These are phyloP conservation scores for Nomada hirtipes DNA, from an alignment of 2,888 invertebrate species.

Conservation along the genomic window DNA sequence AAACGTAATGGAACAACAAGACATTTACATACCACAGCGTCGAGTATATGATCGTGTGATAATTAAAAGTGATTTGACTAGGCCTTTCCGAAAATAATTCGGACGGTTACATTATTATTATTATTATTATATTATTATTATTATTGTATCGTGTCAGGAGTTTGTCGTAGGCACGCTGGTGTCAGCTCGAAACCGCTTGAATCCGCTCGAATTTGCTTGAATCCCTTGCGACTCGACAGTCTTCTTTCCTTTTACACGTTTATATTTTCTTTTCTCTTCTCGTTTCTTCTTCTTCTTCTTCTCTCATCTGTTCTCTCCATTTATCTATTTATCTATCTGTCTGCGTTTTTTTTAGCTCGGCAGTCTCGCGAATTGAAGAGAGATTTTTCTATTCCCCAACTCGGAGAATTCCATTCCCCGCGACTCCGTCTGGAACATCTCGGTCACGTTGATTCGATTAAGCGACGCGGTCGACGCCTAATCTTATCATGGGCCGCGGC, in stretches of 20 bases:
- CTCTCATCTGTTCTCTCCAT: neutral
- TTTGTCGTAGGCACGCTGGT: slow-evolving; percentile 32
- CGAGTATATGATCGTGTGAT: slow-evolving; percentile 81
- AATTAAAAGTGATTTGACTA: slow-evolving; percentile 83
- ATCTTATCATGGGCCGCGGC: slow-evolving; percentile 74
- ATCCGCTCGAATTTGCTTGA: neutral
- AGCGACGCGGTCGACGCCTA: slow-evolving; percentile 81
- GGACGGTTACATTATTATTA: slow-evolving; percentile 43
- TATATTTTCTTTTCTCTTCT: neutral
- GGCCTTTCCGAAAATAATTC: slow-evolving; percentile 75
- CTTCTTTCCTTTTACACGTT: slow-evolving; percentile 15
- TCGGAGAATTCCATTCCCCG: slow-evolving; percentile 11
- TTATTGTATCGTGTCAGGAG: slow-evolving; percentile 54
- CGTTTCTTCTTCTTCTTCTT: neutral
- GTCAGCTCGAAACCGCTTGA: slow-evolving; percentile 46
- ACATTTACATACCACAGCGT: slow-evolving; percentile 79
- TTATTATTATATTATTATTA: slow-evolving; percentile 45
- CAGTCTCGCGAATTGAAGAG: neutral
- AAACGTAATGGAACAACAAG: slow-evolving; percentile 8
- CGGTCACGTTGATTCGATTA: slow-evolving; percentile 78
- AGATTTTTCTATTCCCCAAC: neutral
- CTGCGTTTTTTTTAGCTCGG: neutral
- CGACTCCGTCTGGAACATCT: slow-evolving; percentile 53
- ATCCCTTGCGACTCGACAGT: neutral
- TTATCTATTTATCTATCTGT: neutral